Percentiles rank a stretch among this genome's conserved stretches.
Conservation (phyloP, 2,888 invertebrate genomes). For the Ptychoptera albimana region DNA sequence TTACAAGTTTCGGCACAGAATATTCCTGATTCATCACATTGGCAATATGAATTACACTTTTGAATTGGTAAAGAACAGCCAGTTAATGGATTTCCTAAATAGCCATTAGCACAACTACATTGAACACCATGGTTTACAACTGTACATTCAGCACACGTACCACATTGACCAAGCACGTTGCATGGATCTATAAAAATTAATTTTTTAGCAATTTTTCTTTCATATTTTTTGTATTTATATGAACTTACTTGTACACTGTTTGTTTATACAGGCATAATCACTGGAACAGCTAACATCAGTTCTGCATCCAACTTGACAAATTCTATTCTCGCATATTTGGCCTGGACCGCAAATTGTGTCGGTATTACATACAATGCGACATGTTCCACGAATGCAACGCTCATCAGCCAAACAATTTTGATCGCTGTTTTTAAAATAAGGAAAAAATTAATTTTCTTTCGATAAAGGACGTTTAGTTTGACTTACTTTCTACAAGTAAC, state of each 20-base stretch:
- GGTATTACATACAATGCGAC: slow-evolving; percentile 72
- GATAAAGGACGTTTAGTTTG: background rate
- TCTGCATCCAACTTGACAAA: slow-evolving; percentile 76
- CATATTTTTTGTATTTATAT: slow-evolving; percentile 13
- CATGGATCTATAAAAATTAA: slow-evolving; percentile 66
- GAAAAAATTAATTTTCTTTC: slow-evolving; percentile 2
- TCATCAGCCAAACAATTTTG: slow-evolving; percentile 70
- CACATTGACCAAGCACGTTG: slow-evolving; percentile 53
- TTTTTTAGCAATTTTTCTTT: background rate
- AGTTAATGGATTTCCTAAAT: slow-evolving; percentile 65
- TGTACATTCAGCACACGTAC: slow-evolving; percentile 67
- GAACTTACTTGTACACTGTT: slow-evolving; percentile 57
- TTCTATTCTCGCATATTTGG: slow-evolving; percentile 74
- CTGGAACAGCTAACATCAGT: slow-evolving; percentile 63
- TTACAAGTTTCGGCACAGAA: slow-evolving; percentile 60
- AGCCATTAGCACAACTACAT: slow-evolving; percentile 69
- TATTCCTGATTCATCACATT: slow-evolving; percentile 59
- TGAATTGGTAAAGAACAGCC: slow-evolving; percentile 57
- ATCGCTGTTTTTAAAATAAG: slow-evolving; percentile 38
- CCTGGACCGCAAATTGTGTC: slow-evolving; percentile 64
- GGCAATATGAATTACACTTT: slow-evolving; percentile 59
- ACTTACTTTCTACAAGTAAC: slow-evolving; percentile 57
- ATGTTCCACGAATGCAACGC: slow-evolving; percentile 67
- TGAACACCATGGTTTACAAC: slow-evolving; percentile 72
- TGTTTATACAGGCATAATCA: slow-evolving; percentile 64